Base-by-base conservation (phyloP, 2,113 vertebrate genomes). In the Urocolius indicus region DNA sequence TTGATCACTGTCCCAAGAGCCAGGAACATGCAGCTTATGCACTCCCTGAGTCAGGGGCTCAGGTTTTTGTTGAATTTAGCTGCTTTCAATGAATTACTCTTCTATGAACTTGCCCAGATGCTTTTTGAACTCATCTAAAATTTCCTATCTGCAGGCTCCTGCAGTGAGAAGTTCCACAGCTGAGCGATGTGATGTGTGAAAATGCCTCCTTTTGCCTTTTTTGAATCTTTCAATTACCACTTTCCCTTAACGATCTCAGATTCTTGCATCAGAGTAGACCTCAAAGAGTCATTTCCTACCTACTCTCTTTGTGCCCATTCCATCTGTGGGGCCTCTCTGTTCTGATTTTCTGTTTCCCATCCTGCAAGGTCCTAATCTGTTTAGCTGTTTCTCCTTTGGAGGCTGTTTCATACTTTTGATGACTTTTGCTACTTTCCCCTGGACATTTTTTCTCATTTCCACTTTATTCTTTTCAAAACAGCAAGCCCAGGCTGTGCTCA, bases 341-440 rank as follows among this genome's bases (percentile, higher is more conserved):
- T 65, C 30, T 73, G 10, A 10, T 85, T 76, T 93, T 59, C 87
- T 43, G 0, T 46, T 72, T 82, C 67, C 77, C 30, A 20, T 52
- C 27, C 66, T 76, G 74, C 55, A 87, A 90, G 49, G 46, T 27
- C 78, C 71, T 52, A 36, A 73, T 76, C 54, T 76, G 57, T 79
- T 82, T 72, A 79, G 49, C 51, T 75, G 23, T 36, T 76, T 89
- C 92, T 90, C 67, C 11, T 77, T 11, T 58, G 72, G 79, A 84
- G 90, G 59, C 79, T 49, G 23, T 89, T 93, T 86, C 49, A 36
- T 19, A 6, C 36, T 46, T 90, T 62, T 80, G 85, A 66, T 90
- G 85, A 30, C 71, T 90, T 90, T 43, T 88, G 46, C 59, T 92
- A 67, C 54, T 86, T 90, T 93, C 55, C 75, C 78, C 67, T 76